phyloP scores from a whole-genome alignment of 2,113 vertebrate genomes.

The Pelusios castaneus region DNA sequence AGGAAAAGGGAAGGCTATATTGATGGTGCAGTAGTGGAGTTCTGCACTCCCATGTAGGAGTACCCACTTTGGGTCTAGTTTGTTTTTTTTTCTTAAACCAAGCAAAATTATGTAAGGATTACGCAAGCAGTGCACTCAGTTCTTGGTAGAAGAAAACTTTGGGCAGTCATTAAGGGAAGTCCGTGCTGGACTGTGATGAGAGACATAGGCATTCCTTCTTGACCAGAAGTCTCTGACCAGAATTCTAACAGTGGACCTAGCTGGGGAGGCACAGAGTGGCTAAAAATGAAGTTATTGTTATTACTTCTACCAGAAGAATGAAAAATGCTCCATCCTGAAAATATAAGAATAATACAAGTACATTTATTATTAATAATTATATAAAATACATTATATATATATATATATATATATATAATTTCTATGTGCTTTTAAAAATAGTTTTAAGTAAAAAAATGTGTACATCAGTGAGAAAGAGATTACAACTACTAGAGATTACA shows the following conservation, averaged over 20 bases:
- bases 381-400: not conserved
- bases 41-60: not conserved
- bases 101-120: not conserved
- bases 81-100: too few species aligned
- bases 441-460: not conserved
- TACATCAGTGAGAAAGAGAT: not conserved
- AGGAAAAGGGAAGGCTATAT: not conserved
- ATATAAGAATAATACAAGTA: not conserved
- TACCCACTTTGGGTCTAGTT: not conserved
- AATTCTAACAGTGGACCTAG: not conserved
- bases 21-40: not conserved
- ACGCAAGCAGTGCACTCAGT: not conserved
- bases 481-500: fast-evolving
- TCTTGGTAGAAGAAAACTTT: not conserved
- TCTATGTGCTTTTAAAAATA: not conserved
- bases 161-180: not conserved
- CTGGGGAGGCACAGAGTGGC: not conserved
- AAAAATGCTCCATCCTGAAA: not conserved
- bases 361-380: not conserved
- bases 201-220: not conserved
- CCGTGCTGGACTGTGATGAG: not conserved
- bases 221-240: not conserved
- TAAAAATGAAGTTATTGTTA: not conserved
- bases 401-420: not conserved
- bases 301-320: not conserved